phyloP scores from a whole-genome alignment of 92 coral and sea anemone genomes.

The Parazoanthus swiftii region DNA sequence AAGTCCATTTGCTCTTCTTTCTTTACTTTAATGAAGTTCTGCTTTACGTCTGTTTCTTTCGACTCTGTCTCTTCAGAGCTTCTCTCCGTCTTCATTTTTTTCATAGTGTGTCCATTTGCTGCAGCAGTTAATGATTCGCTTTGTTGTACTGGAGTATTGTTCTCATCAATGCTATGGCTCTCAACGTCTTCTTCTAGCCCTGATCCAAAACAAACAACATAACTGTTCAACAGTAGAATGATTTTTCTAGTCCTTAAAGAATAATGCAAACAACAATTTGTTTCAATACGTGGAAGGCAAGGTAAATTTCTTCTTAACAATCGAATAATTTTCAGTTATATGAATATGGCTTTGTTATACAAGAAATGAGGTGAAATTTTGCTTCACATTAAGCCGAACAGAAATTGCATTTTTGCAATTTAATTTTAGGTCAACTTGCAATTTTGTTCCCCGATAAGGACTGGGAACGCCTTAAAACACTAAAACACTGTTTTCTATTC shows the following conservation, averaged over 20 bases:
- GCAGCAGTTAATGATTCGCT: neutral
- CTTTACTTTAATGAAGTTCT: neutral
- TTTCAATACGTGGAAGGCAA: too few species aligned
- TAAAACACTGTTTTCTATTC: too few species aligned
- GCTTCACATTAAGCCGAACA: too few species aligned
- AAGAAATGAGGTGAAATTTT: too few species aligned
- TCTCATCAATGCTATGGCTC: neutral
- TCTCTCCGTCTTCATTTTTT: neutral
- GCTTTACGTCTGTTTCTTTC: neutral
- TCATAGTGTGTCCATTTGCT: conserved; percentile 3
- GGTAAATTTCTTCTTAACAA: too few species aligned
- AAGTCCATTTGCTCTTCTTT: conserved; percentile 9
- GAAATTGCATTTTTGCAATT: too few species aligned
- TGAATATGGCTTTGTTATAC: too few species aligned
- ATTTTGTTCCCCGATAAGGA: too few species aligned
- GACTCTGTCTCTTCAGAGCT: neutral
- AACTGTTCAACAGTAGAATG: neutral
- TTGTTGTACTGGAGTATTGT: neutral
- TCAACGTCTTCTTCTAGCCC: neutral
- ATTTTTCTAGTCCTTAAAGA: neutral
- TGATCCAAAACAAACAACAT: neutral
- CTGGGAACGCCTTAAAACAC: too few species aligned
- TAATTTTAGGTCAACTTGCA: too few species aligned
- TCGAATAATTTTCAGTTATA: too few species aligned
- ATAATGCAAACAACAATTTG: neutral